phyloP scores from a whole-genome alignment of 2,113 vertebrate species.

The Notarius lentiginosus region DNA sequence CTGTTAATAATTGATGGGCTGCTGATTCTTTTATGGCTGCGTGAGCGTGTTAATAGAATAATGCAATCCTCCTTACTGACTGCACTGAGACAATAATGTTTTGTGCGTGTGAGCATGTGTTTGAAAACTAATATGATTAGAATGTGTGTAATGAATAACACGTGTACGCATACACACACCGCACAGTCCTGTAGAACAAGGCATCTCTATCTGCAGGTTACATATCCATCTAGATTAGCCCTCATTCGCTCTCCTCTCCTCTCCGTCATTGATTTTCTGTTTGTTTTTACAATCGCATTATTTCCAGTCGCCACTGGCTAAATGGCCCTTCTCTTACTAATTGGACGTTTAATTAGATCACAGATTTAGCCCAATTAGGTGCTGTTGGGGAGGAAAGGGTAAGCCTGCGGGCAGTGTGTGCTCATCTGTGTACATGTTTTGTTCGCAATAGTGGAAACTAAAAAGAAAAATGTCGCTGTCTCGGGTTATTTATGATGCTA shows the following conservation, averaged over 20 bases:
- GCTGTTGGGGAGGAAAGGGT: constrained; percentile 63
- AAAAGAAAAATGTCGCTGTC: constrained; percentile 25
- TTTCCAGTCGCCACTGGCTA: constrained; percentile 75
- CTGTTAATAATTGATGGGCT: constrained; percentile 56
- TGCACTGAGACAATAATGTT: constrained; percentile 40
- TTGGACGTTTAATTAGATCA: constrained; percentile 85
- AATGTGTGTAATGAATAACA: constrained; percentile 38
- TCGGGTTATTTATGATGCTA: constrained; percentile 42
- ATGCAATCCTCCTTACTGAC: constrained; percentile 42
- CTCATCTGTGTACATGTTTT: constrained; percentile 16
- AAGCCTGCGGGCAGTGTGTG: constrained; percentile 33
- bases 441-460: constrained; percentile 1
- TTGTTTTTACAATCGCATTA: constrained; percentile 79
- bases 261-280: constrained; percentile 76
- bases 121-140: constrained; percentile 44
- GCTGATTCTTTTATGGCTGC: constrained; percentile 51
- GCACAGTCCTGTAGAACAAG: not conserved
- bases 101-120: constrained; percentile 39
- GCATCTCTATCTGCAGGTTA: constrained; percentile 45
- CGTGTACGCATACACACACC: constrained; percentile 24
- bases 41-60: constrained; percentile 54
- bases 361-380: constrained; percentile 81
- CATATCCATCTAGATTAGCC: constrained; percentile 58
- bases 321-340: constrained; percentile 78
- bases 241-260: constrained; percentile 52